These are phyloP conservation scores for Spisula solida DNA, from an alignment of 2,888 invertebrate species.

Conservation along the genomic window DNA sequence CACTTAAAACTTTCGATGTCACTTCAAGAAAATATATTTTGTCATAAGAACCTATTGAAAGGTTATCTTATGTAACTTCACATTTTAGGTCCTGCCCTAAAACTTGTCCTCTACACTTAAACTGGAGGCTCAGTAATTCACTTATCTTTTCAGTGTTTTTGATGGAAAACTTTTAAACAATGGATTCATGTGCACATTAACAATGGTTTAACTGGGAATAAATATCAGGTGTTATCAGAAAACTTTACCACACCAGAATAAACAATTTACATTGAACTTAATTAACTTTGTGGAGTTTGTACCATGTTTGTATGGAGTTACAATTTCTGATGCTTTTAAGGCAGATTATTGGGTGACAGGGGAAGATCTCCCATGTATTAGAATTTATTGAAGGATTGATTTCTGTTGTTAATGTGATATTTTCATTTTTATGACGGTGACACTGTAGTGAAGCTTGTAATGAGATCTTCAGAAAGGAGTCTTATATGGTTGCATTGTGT, in stretches of 20 bases:
- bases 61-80: constrained; percentile 15
- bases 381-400: constrained; percentile 10
- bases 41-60: neutral
- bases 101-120: neutral
- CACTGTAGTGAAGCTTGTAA: neutral
- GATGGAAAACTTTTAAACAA: constrained; percentile 2
- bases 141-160: constrained; percentile 5
- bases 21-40: neutral
- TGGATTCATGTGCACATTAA: neutral
- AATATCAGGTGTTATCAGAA: neutral
- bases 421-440: neutral
- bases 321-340: neutral
- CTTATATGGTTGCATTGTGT: constrained; percentile 2
- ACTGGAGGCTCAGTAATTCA: neutral
- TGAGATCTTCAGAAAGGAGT: constrained; percentile 23
- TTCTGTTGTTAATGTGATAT: neutral
- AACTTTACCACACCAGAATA: constrained; percentile 8
- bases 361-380: neutral
- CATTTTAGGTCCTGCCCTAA: neutral
- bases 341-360: neutral
- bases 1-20: constrained; percentile 2
- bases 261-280: constrained; percentile 14
- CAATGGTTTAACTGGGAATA: neutral
- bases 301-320: neutral
- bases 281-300: neutral